A percentile compares a stretch with the other conserved stretches of the same genome.
Evolutionary conservation across 2,113 vertebrate genomes (phyloP).

Genomic region (Butastur rufipennis): DNA sequence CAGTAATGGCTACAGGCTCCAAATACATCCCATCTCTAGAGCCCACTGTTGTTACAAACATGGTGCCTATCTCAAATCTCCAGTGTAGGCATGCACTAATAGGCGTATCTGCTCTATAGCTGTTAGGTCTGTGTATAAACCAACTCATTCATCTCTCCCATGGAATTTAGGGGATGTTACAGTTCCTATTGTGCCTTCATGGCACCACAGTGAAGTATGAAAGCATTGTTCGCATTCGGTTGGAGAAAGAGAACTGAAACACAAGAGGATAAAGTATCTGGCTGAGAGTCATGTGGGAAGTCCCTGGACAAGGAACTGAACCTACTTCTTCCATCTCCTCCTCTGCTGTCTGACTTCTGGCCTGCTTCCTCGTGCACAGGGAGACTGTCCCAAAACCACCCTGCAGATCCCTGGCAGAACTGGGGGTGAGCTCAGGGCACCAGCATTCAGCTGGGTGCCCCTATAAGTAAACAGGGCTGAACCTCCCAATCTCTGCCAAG

Average conservation of each 20-base stretch:
- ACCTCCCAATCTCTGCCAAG: background rate
- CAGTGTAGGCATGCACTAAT: background rate
- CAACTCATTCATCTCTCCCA: background rate
- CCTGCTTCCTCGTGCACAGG: background rate
- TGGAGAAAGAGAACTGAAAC: background rate
- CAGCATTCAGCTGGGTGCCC: background rate
- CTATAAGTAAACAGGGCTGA: background rate
- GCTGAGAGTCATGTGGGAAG: background rate
- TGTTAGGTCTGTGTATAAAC: background rate
- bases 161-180: background rate
- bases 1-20: background rate
- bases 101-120: background rate
- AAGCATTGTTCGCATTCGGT: background rate
- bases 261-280: background rate
- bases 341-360: background rate
- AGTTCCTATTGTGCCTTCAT: background rate
- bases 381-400: background rate
- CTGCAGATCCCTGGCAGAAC: background rate
- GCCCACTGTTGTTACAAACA: background rate
- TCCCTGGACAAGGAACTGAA: background rate
- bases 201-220: background rate
- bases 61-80: background rate
- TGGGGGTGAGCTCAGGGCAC: background rate
- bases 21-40: background rate
- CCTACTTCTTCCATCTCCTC: background rate